Evolutionary conservation across 2,888 invertebrate genomes (phyloP), one percentile per base, ranked within the genome.

Genomic region (Erebia ligea): DNA sequence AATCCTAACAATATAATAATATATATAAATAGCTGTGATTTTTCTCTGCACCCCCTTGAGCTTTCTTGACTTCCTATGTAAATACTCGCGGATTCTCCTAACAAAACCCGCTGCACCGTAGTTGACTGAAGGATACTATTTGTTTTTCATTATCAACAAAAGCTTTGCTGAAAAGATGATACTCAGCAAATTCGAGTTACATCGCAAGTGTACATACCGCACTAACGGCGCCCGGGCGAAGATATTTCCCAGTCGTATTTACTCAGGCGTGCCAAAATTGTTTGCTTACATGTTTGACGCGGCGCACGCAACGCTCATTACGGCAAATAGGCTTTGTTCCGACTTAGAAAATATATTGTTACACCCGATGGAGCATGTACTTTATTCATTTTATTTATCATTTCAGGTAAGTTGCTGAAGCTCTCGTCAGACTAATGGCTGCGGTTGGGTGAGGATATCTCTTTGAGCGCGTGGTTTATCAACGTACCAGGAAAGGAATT

Each of bases 271-370:
- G 84, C 88, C 90, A 90, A 92, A 92, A 91, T 90, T 92, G 92
- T 92, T 92, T 93, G 90, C 91, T 91, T 91, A 92, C 89, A 91
- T 90, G 92, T 92, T 91, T 91, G 93, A 92, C 91, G 90, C 92
- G 87, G 87, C 88, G 87, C 90, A 92, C 91, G 91, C 92, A 92
- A 89, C 88, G 88, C 90, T 93, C 92, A 93, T 93, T 93, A 93
- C 84, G 86, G 87, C 83, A 82, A 87, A 86, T 86, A 86, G 82
- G 88, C 91, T 91, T 92, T 92, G 89, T 91, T 91, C 89, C 88
- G 84, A 86, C 89, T 90, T 88, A 90, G 86, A 88, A 87, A 89
- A 91, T 87, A 88, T 87, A 89, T 88, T 90, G 89, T 90, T 89
- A 89, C 87, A 86, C 85, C 87, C 90, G 81, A 89, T 90, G 86